Base-by-base conservation (phyloP, 2,797 vertebrate species). In the Erethizon dorsatum region DNA sequence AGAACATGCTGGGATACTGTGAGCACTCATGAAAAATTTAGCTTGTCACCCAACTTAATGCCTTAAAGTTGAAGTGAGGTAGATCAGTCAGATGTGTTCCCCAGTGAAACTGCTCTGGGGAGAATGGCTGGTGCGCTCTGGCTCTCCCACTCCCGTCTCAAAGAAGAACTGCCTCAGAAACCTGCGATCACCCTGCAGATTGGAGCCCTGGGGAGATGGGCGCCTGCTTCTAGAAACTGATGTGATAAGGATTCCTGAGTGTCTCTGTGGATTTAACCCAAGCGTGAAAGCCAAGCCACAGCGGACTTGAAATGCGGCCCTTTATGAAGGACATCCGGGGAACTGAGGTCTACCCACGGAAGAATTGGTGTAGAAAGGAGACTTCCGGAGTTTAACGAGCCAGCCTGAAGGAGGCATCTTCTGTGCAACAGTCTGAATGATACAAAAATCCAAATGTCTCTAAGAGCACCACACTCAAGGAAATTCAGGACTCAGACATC, bases 101-200 rank as follows among this genome's bases (percentile, higher is more conserved):
- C 61, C 41, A 73, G 50, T 37, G 26, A 47, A 77, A 50, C 1
- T 14, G 10, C 77, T 84, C 15, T 47, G 20, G 18, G 65, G n/a
- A 77, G 18, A 37, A 17, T 1, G 5, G 12, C 17, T 14, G 31
- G 22, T 24, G 6, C 13, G 1, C 9, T 50, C 2, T 50, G 24
- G 2, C 10, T n/a, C 5, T 0, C 7, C 4, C 47, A 83, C 0
- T 6, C 0, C 24, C 52, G 61, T 86, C 8, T 52, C 47, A 56
- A 33, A 8, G 14, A 8, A 50, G 33, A 80, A 71, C 20, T 73
- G 4, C 41, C 79, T 84, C 61, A 78, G 52, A 90, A 71, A 24
- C 6, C 13, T n/a, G 17, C 56, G 33, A 41, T 20, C 31, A 91
- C 22, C 28, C 7, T 28, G 4, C 12, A 18, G 15, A 22, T 2